Base-by-base conservation (phyloP, 1,140 invertebrate genomes). In the Anastrepha ludens region DNA sequence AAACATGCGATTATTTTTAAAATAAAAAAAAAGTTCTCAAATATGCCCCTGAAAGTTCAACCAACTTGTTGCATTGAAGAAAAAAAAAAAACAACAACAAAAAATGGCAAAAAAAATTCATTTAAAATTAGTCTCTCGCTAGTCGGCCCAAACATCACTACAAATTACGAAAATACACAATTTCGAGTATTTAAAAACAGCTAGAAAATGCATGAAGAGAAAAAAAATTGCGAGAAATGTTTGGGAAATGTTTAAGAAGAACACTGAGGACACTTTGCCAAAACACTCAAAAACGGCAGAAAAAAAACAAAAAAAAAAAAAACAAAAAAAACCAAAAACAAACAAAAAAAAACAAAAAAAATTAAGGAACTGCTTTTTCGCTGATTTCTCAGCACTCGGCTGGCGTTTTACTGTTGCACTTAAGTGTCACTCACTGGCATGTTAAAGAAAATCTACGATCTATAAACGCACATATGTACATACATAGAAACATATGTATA, bases 31-130 rank as follows among this genome's bases (percentile, higher is more conserved):
- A 81, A 55, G 55, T 29, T 29, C 47, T 20, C 58, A 81, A 81
- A 81, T 55, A 55, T 41, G 74, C n/a, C 74, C 74, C 47, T 81
- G 74, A 81, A 81, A 81, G 74, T 81, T 81, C 74, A 81, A 81
- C 47, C 74, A 81, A 81, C 74, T 81, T 81, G 74, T 81, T 55
- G 67, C 39, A 17, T 74, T 13, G 29, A 20, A 39, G 20, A 17
- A 7, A 2, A 41, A 41, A 67, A 7, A 74, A 74, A 74, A n/a
- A 17, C 4, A 39, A 13, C n/a, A 70, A 44, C 4, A 15, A 62
- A 62, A 55, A 78, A 29, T 11, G 15, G 7, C 3, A 81, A 81
- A 74, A 41, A 20, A 39, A 11, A n/a, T 29, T 0, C 2, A 15
- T 8, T 81, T 81, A 58, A 58, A 29, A 29, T 55, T 58, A 50